A percentile compares a stretch with the other conserved stretches of the same genome.
These are phyloP conservation scores for Apotomis turbidana DNA, from an alignment of 2,888 invertebrate species.

Conservation along the genomic window DNA sequence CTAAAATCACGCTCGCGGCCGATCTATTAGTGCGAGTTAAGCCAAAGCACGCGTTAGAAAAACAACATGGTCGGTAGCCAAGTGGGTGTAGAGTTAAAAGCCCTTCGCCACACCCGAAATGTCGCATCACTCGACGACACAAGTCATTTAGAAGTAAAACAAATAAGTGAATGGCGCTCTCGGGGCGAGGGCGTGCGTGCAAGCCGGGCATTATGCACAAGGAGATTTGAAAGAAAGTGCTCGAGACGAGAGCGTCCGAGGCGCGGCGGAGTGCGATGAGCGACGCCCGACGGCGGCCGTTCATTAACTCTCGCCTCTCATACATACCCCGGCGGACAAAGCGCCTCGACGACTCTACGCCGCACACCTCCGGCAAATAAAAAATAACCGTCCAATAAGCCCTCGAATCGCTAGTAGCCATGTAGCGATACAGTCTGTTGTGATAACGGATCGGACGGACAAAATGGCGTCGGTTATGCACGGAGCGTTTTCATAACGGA, in stretches of 20 bases:
- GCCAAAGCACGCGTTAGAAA: constrained; percentile 41
- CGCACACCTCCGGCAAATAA: constrained; percentile 58
- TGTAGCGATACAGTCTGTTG: constrained; percentile 61
- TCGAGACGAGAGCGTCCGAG: constrained; percentile 78
- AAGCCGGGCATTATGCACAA: constrained; percentile 78
- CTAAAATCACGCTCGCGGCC: constrained; percentile 61
- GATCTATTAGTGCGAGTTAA: constrained; percentile 62
- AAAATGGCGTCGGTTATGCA: constrained; percentile 66
- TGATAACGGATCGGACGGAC: constrained; percentile 65
- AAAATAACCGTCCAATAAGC: constrained; percentile 62
- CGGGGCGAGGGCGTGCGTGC: constrained; percentile 69
- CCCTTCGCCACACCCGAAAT: constrained; percentile 71
- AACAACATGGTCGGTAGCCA: constrained; percentile 45
- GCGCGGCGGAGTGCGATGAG: constrained; percentile 75
- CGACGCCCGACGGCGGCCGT: constrained; percentile 74
- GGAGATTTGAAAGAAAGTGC: constrained; percentile 80
- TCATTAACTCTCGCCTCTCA: constrained; percentile 77
- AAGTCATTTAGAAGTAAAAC: constrained; percentile 76
- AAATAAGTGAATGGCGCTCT: constrained; percentile 77
- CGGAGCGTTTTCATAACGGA: constrained; percentile 62
- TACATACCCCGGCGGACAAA: constrained; percentile 67
- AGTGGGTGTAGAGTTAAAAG: constrained; percentile 67
- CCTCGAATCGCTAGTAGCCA: constrained; percentile 58
- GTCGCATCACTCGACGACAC: constrained; percentile 65
- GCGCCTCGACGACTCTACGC: constrained; percentile 42